These are phyloP conservation scores for Neosilurus mollespiculum DNA, from an alignment of 2,797 vertebrate genomes.

Conservation along the genomic window DNA sequence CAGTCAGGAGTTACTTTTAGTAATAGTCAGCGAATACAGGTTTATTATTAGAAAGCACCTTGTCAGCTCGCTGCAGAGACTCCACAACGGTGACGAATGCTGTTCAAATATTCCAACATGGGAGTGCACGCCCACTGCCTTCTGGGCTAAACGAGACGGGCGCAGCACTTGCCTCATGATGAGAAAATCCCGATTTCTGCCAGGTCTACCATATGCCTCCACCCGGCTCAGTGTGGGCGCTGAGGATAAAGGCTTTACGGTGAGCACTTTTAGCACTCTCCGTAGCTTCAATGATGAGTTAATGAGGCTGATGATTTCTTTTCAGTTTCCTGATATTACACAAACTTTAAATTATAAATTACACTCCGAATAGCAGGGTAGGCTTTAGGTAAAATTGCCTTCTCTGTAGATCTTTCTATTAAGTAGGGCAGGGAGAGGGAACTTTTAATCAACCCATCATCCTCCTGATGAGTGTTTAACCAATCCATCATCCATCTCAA, in stretches of 20 bases:
- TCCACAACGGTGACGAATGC: not conserved
- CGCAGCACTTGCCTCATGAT: not conserved
- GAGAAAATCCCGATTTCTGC: conserved; percentile 13
- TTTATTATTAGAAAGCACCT: conserved; percentile 4
- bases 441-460: too few species aligned
- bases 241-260: not conserved
- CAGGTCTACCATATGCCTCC: not conserved
- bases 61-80: not conserved
- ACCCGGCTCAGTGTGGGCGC: not conserved
- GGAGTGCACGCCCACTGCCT: conserved; percentile 4
- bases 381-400: not conserved
- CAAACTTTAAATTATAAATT: not conserved
- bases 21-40: not conserved
- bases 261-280: not conserved
- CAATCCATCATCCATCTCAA: too few species aligned
- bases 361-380: not conserved
- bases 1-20: not conserved
- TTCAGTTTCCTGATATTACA: not conserved
- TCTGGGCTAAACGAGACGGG: conserved; percentile 31
- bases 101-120: not conserved
- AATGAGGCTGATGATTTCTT: not conserved
- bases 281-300: not conserved
- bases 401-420: not conserved
- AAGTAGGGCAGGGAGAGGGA: not conserved
- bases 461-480: too few species aligned